Base-by-base conservation (phyloP, 2,113 vertebrate species). In the Monarcha castaneiventris region DNA sequence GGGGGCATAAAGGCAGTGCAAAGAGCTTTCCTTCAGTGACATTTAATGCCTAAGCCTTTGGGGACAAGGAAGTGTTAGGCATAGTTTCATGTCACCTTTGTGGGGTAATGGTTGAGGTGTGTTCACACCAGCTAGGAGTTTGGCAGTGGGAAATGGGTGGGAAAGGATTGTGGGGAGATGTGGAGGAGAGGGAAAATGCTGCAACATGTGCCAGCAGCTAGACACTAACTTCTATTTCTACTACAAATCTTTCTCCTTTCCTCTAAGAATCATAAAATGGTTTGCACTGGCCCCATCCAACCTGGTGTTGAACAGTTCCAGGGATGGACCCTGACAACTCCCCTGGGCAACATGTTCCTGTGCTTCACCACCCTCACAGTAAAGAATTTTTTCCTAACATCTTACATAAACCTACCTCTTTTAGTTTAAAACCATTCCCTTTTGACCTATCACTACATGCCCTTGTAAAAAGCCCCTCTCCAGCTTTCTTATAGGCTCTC, bases 31-130 rank as follows among this genome's bases (percentile, higher is more conserved):
- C 32, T 87, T 56, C 58, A 56, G 19, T 35, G 14, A 37, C 4
- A 7, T 18, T 72, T 68, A 52, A 30, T 41, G 25, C 11, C 14
- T 56, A 35, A 85, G 18, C 2, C 23, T 54, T 30, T 80, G 25
- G 16, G 9, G 8, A 71, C 13, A 80, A 23, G 35, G 11, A 86
- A 63, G 4, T n/a, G 33, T 20, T 41, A 10, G 5, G 23, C 13
- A 80, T 27, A 30, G 66, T 74, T 88, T 86, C 30, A 41, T 19
- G 10, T 32, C 1, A 1, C 7, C 11, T 84, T 33, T 0, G 0
- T 9, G 3, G 2, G 4, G 3, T n/a, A 71, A 58, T 15, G 20
- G 23, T 1, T 75, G 37, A 59, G 16, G 7, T 66, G 32, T 79
- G 13, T 49, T 66, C 51, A 56, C 29, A 55, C 7, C 35, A 92